Conservation (phyloP, 2,888 invertebrate genomes). For the Pandemis heparana region DNA sequence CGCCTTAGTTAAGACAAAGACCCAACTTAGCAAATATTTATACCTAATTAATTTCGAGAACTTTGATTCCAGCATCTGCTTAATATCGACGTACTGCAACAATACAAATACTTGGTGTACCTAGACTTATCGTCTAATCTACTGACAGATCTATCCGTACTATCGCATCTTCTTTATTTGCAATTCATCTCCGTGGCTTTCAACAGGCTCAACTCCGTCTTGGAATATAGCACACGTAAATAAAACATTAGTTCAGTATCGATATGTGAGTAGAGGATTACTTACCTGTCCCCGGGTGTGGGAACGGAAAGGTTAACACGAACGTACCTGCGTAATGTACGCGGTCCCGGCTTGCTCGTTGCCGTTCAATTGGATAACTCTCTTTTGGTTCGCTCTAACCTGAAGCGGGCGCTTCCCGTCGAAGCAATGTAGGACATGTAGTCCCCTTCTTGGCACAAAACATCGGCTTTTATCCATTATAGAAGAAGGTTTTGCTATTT, state of each 20-base stretch:
- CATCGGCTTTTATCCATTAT: constrained; percentile 39
- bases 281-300: constrained; percentile 36
- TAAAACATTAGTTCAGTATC: constrained; percentile 47
- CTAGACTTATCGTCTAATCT: constrained; percentile 86
- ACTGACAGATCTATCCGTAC: constrained; percentile 78
- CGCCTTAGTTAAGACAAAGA: not conserved
- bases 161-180: constrained; percentile 83
- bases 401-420: constrained; percentile 23
- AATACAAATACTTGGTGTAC: constrained; percentile 86
- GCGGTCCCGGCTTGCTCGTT: constrained; percentile 14
- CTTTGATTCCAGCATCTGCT: constrained; percentile 63
- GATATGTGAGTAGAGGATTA: constrained; percentile 29
- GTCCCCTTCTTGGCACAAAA: constrained; percentile 41
- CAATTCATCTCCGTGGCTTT: constrained; percentile 85
- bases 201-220: constrained; percentile 80
- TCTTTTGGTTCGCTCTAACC: constrained; percentile 34
- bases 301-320: constrained; percentile 32
- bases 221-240: constrained; percentile 84
- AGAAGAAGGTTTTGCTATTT: constrained; percentile 35
- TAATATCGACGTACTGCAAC: constrained; percentile 80
- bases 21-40: not conserved
- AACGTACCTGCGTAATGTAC: constrained; percentile 18
- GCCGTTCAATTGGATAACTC: constrained; percentile 35
- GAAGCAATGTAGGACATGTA: constrained; percentile 33
- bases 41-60: constrained; percentile 7